These are phyloP conservation scores for Hippocampus comes DNA, from an alignment of 2,113 vertebrate species.

Conservation along the genomic window DNA sequence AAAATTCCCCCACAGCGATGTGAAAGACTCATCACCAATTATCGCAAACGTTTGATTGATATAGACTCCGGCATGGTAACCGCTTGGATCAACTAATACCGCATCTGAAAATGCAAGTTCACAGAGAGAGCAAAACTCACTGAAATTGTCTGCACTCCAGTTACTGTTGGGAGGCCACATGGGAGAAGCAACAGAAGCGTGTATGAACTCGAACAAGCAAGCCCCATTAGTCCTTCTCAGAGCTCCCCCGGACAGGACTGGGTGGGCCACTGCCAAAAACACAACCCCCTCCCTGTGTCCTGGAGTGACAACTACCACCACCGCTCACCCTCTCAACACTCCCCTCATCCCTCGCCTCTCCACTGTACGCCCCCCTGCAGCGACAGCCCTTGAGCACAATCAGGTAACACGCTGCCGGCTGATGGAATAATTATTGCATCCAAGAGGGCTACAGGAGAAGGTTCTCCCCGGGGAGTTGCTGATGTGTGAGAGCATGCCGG, in stretches of 20 bases:
- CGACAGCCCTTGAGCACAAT: slow-evolving; percentile 79
- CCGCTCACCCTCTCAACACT: slow-evolving; percentile 17
- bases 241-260: slow-evolving; percentile 51
- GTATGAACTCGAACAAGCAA: slow-evolving; percentile 22
- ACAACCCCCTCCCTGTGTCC: slow-evolving; percentile 37
- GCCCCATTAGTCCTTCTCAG: slow-evolving; percentile 66
- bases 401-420: slow-evolving; percentile 79
- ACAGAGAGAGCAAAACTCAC: slow-evolving; percentile 9
- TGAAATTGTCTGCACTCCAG: neutral
- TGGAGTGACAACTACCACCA: slow-evolving; percentile 67
- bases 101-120: slow-evolving; percentile 59
- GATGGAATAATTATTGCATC: slow-evolving; percentile 88
- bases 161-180: neutral
- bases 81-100: slow-evolving; percentile 50
- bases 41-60: too few relatives aligned
- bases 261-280: slow-evolving; percentile 55
- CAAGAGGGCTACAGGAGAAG: slow-evolving; percentile 69
- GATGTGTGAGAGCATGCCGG: slow-evolving; percentile 67
- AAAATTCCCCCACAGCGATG: too few relatives aligned
- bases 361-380: slow-evolving; percentile 61
- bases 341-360: slow-evolving; percentile 41
- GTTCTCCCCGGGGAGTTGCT: slow-evolving; percentile 67
- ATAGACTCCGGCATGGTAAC: too few relatives aligned
- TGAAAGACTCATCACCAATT: too few relatives aligned
- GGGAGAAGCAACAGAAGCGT: slow-evolving; percentile 13